These are phyloP conservation scores for Eupithecia vulgata DNA, from an alignment of 2,888 invertebrate genomes.

Conservation along the genomic window DNA sequence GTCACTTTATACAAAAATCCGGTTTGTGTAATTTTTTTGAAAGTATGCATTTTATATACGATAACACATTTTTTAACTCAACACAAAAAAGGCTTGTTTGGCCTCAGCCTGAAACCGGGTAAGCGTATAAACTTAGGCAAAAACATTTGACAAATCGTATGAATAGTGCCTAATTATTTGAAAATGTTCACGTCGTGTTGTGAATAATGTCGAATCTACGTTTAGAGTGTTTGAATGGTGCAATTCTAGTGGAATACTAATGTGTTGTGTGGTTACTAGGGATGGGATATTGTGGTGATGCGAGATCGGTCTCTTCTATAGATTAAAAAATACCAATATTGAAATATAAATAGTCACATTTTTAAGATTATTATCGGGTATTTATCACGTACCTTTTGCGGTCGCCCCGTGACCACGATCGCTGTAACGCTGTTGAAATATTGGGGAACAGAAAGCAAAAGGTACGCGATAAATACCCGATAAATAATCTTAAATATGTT, in stretches of 20 bases:
- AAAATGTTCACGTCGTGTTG: constrained; percentile 22
- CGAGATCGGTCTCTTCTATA: not conserved
- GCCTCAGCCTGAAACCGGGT: not conserved
- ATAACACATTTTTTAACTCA: not conserved
- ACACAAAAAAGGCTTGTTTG: not conserved
- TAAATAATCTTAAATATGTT: too few species aligned
- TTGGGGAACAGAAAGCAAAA: too few species aligned
- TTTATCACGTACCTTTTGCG: too few species aligned
- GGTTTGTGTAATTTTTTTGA: not conserved
- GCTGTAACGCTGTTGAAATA: too few species aligned
- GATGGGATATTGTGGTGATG: constrained; percentile 17
- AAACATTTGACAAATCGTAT: not conserved
- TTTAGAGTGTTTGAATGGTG: constrained; percentile 43
- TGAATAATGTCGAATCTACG: constrained; percentile 40
- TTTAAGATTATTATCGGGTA: too few species aligned
- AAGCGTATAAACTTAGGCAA: not conserved
- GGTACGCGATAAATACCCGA: too few species aligned
- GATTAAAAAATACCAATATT: not conserved
- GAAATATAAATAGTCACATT: not conserved
- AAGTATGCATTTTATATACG: not conserved
- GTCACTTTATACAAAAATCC: not conserved
- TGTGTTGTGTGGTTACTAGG: constrained; percentile 33
- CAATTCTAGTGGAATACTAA: constrained; percentile 43
- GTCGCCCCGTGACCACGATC: too few species aligned
- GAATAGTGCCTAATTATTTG: constrained; percentile 14